A percentile compares a stretch with the other conserved stretches of the same genome.
Conservation (phyloP, 2,888 invertebrate genomes). For the Pecten maximus region DNA sequence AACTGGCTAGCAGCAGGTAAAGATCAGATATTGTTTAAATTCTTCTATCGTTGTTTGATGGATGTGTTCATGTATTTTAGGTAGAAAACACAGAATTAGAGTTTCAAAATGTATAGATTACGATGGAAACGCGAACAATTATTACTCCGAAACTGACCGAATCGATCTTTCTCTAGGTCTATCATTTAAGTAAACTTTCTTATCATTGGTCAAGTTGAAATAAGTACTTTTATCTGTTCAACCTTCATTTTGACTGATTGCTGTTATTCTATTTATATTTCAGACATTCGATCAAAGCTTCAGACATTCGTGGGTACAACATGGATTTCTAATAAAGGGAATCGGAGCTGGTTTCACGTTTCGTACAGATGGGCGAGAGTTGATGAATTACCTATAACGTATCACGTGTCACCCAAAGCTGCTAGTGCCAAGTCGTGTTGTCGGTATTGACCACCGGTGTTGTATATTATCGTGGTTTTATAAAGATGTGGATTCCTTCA, state of each 20-base stretch:
- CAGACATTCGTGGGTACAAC: not conserved
- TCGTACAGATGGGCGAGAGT: not conserved
- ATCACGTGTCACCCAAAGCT: not conserved
- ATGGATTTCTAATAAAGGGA: conserved; percentile 31
- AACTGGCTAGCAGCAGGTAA: no score
- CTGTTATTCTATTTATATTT: not conserved
- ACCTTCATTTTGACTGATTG: not conserved
- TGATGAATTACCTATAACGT: not conserved
- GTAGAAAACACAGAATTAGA: no score
- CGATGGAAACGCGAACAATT: no score
- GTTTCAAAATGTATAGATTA: no score
- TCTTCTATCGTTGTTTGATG: no score
- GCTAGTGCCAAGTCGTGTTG: not conserved
- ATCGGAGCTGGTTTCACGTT: not conserved
- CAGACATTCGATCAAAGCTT: not conserved
- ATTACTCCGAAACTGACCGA: no score
- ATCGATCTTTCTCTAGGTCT: not conserved
- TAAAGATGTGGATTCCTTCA: not conserved
- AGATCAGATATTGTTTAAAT: no score
- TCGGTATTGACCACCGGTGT: not conserved
- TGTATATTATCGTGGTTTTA: not conserved
- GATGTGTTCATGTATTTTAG: no score
- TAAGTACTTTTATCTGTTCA: not conserved
- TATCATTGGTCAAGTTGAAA: not conserved
- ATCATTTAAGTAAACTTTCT: not conserved